Evolutionary conservation across 2,797 vertebrate genomes (phyloP).

Genomic region (Pempheris klunzingeri): DNA sequence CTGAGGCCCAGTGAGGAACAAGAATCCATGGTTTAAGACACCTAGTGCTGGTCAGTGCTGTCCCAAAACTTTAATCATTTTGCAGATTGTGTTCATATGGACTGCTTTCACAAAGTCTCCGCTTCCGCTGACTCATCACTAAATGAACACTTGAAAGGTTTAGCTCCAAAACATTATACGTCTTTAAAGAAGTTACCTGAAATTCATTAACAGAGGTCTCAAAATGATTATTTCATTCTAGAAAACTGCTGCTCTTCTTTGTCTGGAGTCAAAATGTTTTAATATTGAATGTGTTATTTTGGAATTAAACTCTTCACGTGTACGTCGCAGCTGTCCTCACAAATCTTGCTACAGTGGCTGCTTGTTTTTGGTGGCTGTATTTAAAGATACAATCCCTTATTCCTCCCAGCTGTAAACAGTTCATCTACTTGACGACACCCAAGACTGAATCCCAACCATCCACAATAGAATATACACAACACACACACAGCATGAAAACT

Average conservation of each 20-base stretch:
- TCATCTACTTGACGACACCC: slow-evolving; percentile 50
- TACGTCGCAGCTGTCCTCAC: slow-evolving; percentile 32
- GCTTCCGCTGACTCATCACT: slow-evolving; percentile 43
- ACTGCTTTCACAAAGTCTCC: slow-evolving; percentile 61
- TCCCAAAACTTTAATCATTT: slow-evolving; percentile 46
- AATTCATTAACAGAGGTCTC: slow-evolving; percentile 56
- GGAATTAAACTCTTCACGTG: slow-evolving; percentile 63
- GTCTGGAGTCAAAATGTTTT: slow-evolving; percentile 46
- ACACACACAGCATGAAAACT: slow-evolving; percentile 71
- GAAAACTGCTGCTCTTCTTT: slow-evolving; percentile 47
- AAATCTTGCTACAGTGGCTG: slow-evolving; percentile 67
- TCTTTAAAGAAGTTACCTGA: slow-evolving; percentile 58
- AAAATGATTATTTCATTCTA: slow-evolving; percentile 50
- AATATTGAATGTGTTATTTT: slow-evolving; percentile 37
- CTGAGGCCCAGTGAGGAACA: slow-evolving; percentile 67
- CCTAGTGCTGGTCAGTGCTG: slow-evolving; percentile 76
- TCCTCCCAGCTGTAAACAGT: slow-evolving; percentile 55
- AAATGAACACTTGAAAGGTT: slow-evolving; percentile 58
- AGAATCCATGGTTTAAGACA: slow-evolving; percentile 77
- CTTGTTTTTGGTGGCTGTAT: slow-evolving; percentile 68
- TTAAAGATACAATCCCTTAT: slow-evolving; percentile 51
- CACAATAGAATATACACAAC: slow-evolving; percentile 67
- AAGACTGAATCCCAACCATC: slow-evolving; percentile 56
- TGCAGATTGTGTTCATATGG: slow-evolving; percentile 79
- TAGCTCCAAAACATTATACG: slow-evolving; percentile 58